These are phyloP conservation scores for Drosophila kohkoa DNA, from an alignment of 1,140 invertebrate species.

Conservation along the genomic window DNA sequence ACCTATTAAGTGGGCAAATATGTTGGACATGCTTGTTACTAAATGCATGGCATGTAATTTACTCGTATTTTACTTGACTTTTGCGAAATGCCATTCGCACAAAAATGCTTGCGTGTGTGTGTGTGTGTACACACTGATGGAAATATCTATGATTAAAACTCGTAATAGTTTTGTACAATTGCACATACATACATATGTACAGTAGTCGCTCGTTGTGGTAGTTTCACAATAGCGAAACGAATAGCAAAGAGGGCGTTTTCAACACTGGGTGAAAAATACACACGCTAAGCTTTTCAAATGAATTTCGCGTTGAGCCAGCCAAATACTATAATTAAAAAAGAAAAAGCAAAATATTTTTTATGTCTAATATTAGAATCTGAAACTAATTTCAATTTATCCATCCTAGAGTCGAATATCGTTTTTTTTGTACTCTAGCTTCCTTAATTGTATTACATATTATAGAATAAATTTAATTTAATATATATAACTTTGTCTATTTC, in stretches of 20 bases:
- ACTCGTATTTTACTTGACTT: conserved; percentile 66
- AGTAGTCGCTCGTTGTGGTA: conserved; percentile 3
- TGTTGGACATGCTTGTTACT: conserved; percentile 81
- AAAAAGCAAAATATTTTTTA: no score
- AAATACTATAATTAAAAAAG: no score
- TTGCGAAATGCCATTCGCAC: conserved; percentile 64
- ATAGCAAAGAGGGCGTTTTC: no score
- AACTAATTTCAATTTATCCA: no score
- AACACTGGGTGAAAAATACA: background rate
- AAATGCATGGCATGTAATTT: conserved; percentile 80
- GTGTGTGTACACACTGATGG: background rate
- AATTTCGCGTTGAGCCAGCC: background rate
- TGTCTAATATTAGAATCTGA: no score
- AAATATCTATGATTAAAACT: conserved; percentile 6
- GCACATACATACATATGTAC: no score
- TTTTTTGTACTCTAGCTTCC: no score
- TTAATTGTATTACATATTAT: no score
- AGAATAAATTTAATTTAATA: no score
- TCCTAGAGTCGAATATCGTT: no score
- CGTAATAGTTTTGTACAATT: background rate
- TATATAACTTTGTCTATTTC: no score
- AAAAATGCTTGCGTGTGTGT: background rate
- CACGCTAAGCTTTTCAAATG: background rate
- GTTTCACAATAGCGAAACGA: background rate
- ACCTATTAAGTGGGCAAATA: conserved; percentile 77